Conservation (phyloP, 2,888 invertebrate species). For the Drosophila engyochracea region DNA sequence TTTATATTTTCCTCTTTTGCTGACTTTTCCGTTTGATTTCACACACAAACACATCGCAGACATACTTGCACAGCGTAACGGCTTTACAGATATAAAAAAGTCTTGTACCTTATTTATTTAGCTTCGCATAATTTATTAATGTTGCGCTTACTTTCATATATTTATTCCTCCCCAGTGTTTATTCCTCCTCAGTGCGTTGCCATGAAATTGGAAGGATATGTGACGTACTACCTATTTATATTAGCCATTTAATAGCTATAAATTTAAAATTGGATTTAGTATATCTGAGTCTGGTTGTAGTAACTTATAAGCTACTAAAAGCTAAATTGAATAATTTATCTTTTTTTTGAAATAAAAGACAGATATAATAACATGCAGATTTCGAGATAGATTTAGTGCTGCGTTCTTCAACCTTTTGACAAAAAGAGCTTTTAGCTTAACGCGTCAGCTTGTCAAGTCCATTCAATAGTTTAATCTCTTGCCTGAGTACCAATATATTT, state of each 20-base stretch:
- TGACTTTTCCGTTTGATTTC: constrained; percentile 75
- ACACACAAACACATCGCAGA: constrained; percentile 35
- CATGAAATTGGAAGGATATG: constrained; percentile 7
- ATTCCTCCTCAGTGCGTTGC: not conserved
- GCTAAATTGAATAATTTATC: not conserved
- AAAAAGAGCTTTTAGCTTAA: not conserved
- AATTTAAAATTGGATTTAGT: not conserved
- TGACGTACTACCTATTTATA: constrained; percentile 1
- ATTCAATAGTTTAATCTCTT: constrained; percentile 9
- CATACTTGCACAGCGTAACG: constrained; percentile 37
- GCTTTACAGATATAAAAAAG: constrained; percentile 54
- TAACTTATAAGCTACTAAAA: not conserved
- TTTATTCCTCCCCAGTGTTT: constrained; percentile 2
- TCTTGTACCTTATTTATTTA: constrained; percentile 75
- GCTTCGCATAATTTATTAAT: constrained; percentile 72
- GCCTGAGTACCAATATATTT: not conserved
- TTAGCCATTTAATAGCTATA: not conserved
- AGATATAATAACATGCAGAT: not conserved
- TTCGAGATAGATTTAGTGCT: not conserved
- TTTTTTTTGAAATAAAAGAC: not conserved
- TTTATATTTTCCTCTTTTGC: constrained; percentile 64
- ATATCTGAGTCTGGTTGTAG: not conserved
- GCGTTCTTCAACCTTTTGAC: not conserved
- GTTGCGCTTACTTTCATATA: constrained; percentile 32
- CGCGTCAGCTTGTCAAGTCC: not conserved